These are phyloP conservation scores for Acleris holmiana DNA, from an alignment of 2,888 invertebrate genomes.

Conservation along the genomic window DNA sequence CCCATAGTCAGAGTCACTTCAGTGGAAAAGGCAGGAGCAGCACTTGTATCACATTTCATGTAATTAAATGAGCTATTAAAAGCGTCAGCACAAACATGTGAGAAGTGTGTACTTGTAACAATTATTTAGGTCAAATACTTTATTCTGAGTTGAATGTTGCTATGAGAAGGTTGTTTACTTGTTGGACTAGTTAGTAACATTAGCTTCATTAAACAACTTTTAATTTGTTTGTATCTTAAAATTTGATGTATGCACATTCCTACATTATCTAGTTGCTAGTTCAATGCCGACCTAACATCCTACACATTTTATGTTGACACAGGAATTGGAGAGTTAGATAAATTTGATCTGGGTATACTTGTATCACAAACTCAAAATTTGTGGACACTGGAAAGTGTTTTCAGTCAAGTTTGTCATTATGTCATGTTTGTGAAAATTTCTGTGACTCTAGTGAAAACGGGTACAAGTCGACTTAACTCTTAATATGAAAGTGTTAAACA, in stretches of 20 bases:
- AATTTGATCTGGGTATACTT: not conserved
- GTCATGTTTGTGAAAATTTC: no score
- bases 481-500: no score
- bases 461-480: no score
- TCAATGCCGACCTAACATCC: slow-evolving; percentile 20
- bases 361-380: no score
- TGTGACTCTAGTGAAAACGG: no score
- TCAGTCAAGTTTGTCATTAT: no score
- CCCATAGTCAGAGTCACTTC: not conserved
- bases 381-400: no score
- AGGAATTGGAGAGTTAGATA: not conserved
- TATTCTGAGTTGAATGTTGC: slow-evolving; percentile 19
- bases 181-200: slow-evolving; percentile 19
- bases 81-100: slow-evolving; percentile 8
- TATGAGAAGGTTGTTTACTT: slow-evolving; percentile 30
- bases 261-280: slow-evolving; percentile 15
- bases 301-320: not conserved
- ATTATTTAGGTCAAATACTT: slow-evolving; percentile 40
- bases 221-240: slow-evolving; percentile 20
- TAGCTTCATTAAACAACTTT: slow-evolving; percentile 25
- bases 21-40: not conserved
- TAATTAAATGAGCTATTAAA: slow-evolving; percentile 4
- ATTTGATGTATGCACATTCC: slow-evolving; percentile 16
- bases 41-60: slow-evolving; percentile 20
- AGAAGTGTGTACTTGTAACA: slow-evolving; percentile 23